A percentile compares a stretch with the other conserved stretches of the same genome.
These are phyloP conservation scores for Harmothoe impar DNA, from an alignment of 2,888 invertebrate species.

Conservation along the genomic window DNA sequence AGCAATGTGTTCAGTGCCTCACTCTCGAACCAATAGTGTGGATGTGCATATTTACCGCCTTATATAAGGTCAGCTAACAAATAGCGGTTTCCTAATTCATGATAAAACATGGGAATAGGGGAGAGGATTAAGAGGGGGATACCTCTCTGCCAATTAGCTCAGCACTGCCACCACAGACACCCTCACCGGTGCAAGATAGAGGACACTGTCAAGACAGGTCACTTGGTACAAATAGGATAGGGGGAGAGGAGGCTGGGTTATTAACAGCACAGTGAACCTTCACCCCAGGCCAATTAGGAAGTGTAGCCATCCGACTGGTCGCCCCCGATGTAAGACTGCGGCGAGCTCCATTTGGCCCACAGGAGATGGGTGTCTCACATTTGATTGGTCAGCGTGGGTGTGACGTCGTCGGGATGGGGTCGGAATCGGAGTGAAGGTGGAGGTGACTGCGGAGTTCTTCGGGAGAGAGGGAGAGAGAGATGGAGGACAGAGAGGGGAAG, in stretches of 20 bases:
- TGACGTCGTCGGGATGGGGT: neutral
- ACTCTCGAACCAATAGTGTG: too few relatives aligned
- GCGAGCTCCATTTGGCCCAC: neutral
- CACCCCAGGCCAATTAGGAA: constrained; percentile 10
- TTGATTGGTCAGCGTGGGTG: neutral
- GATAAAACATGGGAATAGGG: too few relatives aligned
- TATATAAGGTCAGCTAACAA: too few relatives aligned
- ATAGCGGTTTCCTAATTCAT: too few relatives aligned
- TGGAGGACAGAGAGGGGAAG: neutral
- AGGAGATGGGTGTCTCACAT: neutral
- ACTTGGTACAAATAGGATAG: neutral
- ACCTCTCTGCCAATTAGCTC: neutral
- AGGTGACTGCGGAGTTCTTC: too few relatives aligned
- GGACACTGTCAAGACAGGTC: neutral
- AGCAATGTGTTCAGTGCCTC: too few relatives aligned
- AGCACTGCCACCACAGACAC: neutral
- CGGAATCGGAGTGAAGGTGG: neutral
- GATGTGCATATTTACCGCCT: too few relatives aligned
- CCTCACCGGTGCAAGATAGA: neutral
- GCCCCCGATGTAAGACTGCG: neutral
- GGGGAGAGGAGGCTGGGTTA: neutral
- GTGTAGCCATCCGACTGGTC: neutral
- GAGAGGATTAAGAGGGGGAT: neutral
- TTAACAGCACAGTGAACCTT: neutral
- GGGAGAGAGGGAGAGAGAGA: too few relatives aligned